phyloP scores from a whole-genome alignment of 2,113 vertebrate genomes.

The Poeciliopsis turrubarensis region DNA sequence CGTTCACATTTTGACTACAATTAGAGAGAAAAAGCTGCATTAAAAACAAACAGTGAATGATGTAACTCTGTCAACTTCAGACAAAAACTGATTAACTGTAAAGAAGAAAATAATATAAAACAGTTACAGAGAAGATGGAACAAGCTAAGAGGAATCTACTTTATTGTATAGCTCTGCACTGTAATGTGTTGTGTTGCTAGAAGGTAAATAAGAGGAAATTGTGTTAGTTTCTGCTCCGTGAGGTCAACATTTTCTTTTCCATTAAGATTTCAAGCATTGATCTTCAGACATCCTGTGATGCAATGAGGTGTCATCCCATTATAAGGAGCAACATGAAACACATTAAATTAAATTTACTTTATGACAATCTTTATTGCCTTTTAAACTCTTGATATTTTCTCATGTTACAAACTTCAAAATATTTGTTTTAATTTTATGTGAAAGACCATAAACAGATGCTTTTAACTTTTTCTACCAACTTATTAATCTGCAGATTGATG shows the following conservation, averaged over 20 bases:
- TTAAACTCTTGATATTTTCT: too few species aligned
- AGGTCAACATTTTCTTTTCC: too few species aligned
- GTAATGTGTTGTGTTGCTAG: background rate
- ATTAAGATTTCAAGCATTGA: background rate
- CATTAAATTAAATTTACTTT: too few species aligned
- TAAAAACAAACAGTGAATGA: background rate
- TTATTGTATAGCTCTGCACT: background rate
- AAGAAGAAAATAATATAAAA: background rate
- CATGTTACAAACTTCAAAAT: too few species aligned
- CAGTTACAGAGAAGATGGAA: background rate
- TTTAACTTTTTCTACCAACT: too few species aligned
- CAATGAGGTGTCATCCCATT: too few species aligned
- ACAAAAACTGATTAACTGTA: slow-evolving; percentile 5
- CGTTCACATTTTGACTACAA: slow-evolving; percentile 9
- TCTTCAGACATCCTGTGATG: background rate
- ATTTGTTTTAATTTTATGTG: too few species aligned
- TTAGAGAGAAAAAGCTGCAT: background rate
- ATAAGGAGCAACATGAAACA: too few species aligned
- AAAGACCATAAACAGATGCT: too few species aligned
- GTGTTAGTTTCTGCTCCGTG: background rate
- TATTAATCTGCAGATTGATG: too few species aligned
- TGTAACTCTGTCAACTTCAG: background rate
- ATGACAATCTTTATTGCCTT: too few species aligned
- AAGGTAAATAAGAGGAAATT: background rate
- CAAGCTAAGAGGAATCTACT: background rate